Evolutionary conservation across 1,140 invertebrate species (phyloP).

Genomic region (Pseudomyrmex concolor): DNA sequence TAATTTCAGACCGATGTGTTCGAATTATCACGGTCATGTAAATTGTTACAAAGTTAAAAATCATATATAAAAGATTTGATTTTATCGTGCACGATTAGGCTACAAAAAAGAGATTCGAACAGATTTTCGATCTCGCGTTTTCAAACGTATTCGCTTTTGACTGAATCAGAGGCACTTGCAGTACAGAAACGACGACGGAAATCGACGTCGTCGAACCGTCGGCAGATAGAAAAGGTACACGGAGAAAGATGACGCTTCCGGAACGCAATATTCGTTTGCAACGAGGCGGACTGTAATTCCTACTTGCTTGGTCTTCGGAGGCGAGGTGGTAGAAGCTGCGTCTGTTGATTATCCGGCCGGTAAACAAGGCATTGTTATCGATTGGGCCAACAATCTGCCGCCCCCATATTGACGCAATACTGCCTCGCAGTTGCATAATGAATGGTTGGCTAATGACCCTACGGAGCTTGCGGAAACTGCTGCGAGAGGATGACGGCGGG

Average conservation of each 20-base stretch:
- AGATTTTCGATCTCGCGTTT: conserved; percentile 37
- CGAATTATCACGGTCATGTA: conserved; percentile 6
- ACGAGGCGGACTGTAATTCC: conserved; percentile 72
- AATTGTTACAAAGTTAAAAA: conserved; percentile 33
- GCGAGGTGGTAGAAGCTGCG: conserved; percentile 69
- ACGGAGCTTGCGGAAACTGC: conserved; percentile 82
- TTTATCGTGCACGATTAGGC: neutral
- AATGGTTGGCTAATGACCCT: conserved; percentile 83
- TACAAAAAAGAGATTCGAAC: conserved; percentile 11
- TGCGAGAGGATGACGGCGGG: conserved; percentile 72
- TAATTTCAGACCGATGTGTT: conserved; percentile 1
- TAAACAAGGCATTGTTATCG: conserved; percentile 82
- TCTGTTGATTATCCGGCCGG: conserved; percentile 80
- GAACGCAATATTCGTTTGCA: conserved; percentile 71
- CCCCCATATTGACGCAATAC: conserved; percentile 81
- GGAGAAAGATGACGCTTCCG: conserved; percentile 63
- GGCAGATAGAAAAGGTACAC: neutral
- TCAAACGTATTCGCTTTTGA: conserved; percentile 1
- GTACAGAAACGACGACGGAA: conserved; percentile 23
- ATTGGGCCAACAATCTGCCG: conserved; percentile 81
- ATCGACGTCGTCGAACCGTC: conserved; percentile 21
- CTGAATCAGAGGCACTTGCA: conserved; percentile 24
- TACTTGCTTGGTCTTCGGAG: conserved; percentile 74
- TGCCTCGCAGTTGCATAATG: conserved; percentile 81
- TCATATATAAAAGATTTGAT: conserved; percentile 39